Evolutionary conservation across 2,113 vertebrate species (phyloP).

Genomic region (Podilymbus podiceps): DNA sequence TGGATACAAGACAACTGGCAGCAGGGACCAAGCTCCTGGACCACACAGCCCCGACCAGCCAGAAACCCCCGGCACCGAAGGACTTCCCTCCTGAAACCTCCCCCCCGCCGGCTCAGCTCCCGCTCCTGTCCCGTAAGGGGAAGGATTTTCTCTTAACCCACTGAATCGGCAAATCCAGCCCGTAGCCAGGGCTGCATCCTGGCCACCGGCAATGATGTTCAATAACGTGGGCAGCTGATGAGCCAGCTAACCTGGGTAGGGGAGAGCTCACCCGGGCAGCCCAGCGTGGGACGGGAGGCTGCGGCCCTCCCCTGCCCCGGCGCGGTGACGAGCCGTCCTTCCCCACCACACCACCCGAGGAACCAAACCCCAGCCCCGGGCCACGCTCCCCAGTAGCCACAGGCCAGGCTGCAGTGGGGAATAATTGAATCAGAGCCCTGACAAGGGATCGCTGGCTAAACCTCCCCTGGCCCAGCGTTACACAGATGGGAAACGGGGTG

Average conservation of each 20-base stretch:
- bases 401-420: background rate
- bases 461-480: background rate
- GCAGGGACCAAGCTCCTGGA: background rate
- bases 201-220: background rate
- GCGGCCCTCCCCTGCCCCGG: background rate
- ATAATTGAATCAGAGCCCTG: background rate
- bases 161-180: conserved; percentile 10
- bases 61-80: background rate
- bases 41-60: background rate
- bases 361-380: background rate
- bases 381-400: background rate
- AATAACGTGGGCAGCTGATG: fast-evolving
- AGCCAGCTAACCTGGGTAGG: background rate
- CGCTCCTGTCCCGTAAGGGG: background rate
- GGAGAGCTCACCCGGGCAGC: background rate
- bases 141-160: background rate
- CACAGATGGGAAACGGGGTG: background rate
- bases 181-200: background rate
- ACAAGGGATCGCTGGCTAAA: background rate
- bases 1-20: fast-evolving
- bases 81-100: background rate
- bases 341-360: fast-evolving
- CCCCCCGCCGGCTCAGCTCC: background rate
- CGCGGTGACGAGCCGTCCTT: background rate
- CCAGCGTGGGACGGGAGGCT: fast-evolving